Evolutionary conservation across 2,113 vertebrate species (phyloP).

Genomic region (Ammodytes marinus): DNA sequence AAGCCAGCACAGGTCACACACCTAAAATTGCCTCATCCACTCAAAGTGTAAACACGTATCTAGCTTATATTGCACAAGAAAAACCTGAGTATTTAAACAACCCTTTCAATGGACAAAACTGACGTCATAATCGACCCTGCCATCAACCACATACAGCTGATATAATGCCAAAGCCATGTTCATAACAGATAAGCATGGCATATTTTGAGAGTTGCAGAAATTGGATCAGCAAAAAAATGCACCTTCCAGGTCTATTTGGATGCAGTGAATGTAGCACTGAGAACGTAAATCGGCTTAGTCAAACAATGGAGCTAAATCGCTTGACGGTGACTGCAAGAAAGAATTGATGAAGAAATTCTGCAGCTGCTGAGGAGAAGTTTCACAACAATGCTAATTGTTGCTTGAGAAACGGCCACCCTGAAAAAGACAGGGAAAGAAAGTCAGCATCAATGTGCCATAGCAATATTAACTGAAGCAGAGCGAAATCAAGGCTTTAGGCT

Average conservation of each 20-base stretch:
- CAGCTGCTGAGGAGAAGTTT: slow-evolving; percentile 14
- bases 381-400: slow-evolving; percentile 16
- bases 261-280: background rate
- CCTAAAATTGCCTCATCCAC: slow-evolving; percentile 20
- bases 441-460: background rate
- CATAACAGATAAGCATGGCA: background rate
- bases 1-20: slow-evolving; percentile 29
- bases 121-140: background rate
- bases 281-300: slow-evolving; percentile 9
- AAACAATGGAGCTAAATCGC: slow-evolving; percentile 33
- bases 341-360: slow-evolving; percentile 21
- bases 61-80: slow-evolving; percentile 11
- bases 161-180: background rate
- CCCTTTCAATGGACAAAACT: slow-evolving; percentile 20
- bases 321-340: slow-evolving; percentile 1
- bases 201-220: background rate
- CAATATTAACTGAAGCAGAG: background rate
- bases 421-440: background rate
- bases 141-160: background rate
- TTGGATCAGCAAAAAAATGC: background rate
- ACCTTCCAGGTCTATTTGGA: slow-evolving; percentile 14
- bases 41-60: slow-evolving; percentile 5
- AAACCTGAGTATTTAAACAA: slow-evolving; percentile 8
- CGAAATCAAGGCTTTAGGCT: background rate
- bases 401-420: slow-evolving; percentile 3